Percentiles rank a stretch among this genome's conserved stretches.
Evolutionary conservation across 2,113 vertebrate genomes (phyloP).

Genomic region (Neodon shergylaensis): DNA sequence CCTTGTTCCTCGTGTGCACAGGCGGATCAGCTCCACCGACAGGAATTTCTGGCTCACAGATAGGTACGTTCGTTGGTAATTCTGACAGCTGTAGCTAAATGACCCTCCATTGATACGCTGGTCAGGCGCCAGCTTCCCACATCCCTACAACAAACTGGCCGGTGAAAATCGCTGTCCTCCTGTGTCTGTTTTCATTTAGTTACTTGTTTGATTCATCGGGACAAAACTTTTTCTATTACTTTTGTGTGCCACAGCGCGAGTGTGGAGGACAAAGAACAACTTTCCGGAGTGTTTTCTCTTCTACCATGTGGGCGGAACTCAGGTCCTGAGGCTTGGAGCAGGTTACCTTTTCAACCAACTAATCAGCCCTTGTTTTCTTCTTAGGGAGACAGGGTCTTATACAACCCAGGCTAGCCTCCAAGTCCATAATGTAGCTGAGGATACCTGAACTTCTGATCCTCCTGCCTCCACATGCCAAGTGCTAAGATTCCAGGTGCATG

Average conservation of each 20-base stretch:
- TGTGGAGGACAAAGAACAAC: neutral
- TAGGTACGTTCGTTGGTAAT: neutral
- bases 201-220: neutral
- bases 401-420: neutral
- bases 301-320: neutral
- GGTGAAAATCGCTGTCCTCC: neutral
- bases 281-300: neutral
- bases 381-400: neutral
- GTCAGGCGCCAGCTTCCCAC: accelerated
- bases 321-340: neutral
- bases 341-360: neutral
- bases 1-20: neutral
- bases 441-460: neutral
- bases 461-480: neutral
- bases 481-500: neutral
- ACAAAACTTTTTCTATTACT: neutral
- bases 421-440: neutral
- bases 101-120: neutral
- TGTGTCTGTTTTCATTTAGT: neutral
- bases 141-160: neutral
- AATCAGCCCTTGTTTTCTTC: too few species aligned
- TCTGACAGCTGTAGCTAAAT: neutral
- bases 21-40: neutral
- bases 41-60: neutral
- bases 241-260: neutral